Percentiles rank a stretch among this genome's conserved stretches.
Evolutionary conservation across 2,113 vertebrate genomes (phyloP).

Genomic region (Psittacus erithacus): DNA sequence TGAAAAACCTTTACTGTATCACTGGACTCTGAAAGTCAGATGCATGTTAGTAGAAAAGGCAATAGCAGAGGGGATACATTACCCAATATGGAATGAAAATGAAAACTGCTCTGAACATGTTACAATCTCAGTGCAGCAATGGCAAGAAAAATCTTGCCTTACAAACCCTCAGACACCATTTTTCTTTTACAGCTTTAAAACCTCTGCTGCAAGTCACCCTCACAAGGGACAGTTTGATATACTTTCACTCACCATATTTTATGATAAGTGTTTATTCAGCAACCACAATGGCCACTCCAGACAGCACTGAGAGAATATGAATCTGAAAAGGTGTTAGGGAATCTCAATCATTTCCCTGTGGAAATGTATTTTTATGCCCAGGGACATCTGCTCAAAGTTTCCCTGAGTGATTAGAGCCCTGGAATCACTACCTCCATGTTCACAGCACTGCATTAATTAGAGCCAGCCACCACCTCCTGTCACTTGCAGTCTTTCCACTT

Average conservation of each 20-base stretch:
- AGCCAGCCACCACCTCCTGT: neutral
- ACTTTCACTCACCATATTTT: neutral
- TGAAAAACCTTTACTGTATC: neutral
- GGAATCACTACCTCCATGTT: neutral
- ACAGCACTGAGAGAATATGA: rapidly evolving
- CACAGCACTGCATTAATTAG: neutral
- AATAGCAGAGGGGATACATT: neutral
- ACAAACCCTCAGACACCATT: neutral
- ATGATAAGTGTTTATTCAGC: neutral
- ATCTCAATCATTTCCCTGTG: neutral
- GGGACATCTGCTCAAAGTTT: neutral
- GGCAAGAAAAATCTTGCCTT: neutral
- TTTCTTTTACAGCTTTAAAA: neutral
- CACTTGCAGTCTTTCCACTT: neutral
- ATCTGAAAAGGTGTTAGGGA: neutral
- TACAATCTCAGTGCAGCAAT: neutral
- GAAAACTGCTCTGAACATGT: neutral
- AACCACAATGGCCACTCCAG: neutral
- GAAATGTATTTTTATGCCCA: neutral
- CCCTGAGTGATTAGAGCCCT: neutral
- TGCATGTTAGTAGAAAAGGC: neutral
- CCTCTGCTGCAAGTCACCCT: neutral
- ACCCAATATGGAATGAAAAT: slow-evolving; percentile 45
- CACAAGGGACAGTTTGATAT: neutral
- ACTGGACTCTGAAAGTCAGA: neutral